A percentile compares a stretch with the other conserved stretches of the same genome.
phyloP scores from a whole-genome alignment of 1,140 invertebrate species.

The Aplysia californica region DNA sequence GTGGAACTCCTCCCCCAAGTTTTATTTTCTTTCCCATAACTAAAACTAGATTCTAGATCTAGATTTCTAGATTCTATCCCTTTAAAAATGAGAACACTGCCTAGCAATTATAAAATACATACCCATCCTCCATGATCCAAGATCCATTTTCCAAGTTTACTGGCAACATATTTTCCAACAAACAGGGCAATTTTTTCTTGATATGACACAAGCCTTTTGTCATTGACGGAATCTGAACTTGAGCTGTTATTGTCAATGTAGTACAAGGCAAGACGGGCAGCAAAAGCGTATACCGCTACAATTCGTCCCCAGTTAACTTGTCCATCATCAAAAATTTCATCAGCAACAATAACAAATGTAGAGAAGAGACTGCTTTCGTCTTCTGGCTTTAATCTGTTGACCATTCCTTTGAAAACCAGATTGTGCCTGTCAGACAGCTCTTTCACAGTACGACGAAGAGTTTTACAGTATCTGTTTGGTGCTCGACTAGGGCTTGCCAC shows the following conservation, averaged over 20 bases:
- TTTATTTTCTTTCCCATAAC: too few species aligned
- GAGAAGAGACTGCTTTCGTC: constrained; percentile 71
- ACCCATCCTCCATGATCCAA: constrained; percentile 69
- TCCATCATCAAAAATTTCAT: constrained; percentile 72
- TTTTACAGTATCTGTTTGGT: constrained; percentile 59
- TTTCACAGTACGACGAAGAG: constrained; percentile 62
- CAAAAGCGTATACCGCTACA: constrained; percentile 75
- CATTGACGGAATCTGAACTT: not conserved
- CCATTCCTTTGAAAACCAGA: constrained; percentile 74
- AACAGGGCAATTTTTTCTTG: constrained; percentile 64
- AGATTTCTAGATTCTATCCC: too few species aligned
- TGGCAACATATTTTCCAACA: constrained; percentile 67
- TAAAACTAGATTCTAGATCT: too few species aligned
- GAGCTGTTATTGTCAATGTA: constrained; percentile 63
- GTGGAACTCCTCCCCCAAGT: too few species aligned
- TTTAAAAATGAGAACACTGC: too few species aligned
- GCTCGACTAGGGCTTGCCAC: constrained; percentile 44
- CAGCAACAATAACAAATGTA: constrained; percentile 72
- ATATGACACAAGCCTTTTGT: not conserved
- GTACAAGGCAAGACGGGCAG: constrained; percentile 71
- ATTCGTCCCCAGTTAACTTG: constrained; percentile 74
- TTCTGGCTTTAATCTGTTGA: constrained; percentile 71
- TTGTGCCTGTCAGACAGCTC: constrained; percentile 71
- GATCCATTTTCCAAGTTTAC: constrained; percentile 67
- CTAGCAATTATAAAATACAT: too few species aligned